phyloP scores from a whole-genome alignment of 2,113 vertebrate species.

The Sander vitreus region DNA sequence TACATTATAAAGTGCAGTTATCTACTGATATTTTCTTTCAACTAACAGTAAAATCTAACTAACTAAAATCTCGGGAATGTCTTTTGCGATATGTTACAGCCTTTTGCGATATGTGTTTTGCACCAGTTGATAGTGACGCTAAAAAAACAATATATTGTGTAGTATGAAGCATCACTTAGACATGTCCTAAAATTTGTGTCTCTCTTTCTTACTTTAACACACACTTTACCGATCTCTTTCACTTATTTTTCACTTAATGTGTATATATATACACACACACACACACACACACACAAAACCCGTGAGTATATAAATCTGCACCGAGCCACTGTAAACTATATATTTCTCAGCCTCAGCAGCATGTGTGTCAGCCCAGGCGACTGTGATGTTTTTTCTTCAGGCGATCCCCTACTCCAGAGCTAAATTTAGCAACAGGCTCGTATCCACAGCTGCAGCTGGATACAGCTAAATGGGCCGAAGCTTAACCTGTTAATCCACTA shows the following conservation, averaged over 20 bases:
- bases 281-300: neutral
- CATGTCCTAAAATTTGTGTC: neutral
- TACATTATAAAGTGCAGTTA: too few relatives aligned
- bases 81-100: too few relatives aligned
- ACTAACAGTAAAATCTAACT: too few relatives aligned
- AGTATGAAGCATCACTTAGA: neutral
- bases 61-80: too few relatives aligned
- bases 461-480: conserved; percentile 47
- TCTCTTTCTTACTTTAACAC: neutral
- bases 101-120: too few relatives aligned
- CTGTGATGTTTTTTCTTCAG: conserved; percentile 66
- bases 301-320: conserved; percentile 1
- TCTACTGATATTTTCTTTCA: too few relatives aligned
- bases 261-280: neutral
- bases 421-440: conserved; percentile 62
- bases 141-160: too few relatives aligned
- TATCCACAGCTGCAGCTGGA: conserved; percentile 64
- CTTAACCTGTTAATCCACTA: conserved; percentile 52
- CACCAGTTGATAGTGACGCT: too few relatives aligned
- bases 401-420: conserved; percentile 60
- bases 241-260: neutral
- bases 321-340: neutral
- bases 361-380: conserved; percentile 43
- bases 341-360: conserved; percentile 31
- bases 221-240: neutral